These are phyloP conservation scores for Quadroppia sp. DNA, from an alignment of 2,888 invertebrate genomes.

Conservation along the genomic window DNA sequence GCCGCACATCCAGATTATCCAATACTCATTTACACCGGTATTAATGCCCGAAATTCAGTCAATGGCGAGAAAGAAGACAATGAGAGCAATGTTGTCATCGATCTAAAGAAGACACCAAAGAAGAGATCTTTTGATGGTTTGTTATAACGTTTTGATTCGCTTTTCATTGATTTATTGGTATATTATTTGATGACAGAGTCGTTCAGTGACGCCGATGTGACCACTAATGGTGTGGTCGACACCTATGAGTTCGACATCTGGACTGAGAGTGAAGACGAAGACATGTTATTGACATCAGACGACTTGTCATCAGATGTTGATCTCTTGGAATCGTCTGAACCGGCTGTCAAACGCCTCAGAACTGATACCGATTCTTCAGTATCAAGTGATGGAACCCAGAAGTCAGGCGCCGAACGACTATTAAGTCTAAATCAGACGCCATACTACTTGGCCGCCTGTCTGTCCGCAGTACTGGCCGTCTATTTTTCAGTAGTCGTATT, in stretches of 20 bases:
- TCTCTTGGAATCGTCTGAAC: background rate
- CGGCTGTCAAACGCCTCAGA: background rate
- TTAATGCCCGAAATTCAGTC: slow-evolving; percentile 3
- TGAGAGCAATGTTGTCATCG: background rate
- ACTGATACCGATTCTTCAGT: background rate
- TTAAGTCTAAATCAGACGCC: background rate
- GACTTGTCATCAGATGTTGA: background rate
- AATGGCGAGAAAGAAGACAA: slow-evolving; percentile 16
- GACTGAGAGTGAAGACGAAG: slow-evolving; percentile 26
- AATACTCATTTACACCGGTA: slow-evolving; percentile 23
- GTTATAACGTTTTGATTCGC: background rate
- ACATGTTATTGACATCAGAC: slow-evolving; percentile 17
- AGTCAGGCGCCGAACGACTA: background rate
- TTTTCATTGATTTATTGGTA: background rate
- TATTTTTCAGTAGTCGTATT: background rate
- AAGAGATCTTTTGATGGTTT: slow-evolving; percentile 27
- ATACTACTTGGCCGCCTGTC: slow-evolving; percentile 26
- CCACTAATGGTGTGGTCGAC: slow-evolving; percentile 31
- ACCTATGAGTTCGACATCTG: slow-evolving; percentile 30
- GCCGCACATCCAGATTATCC: slow-evolving; percentile 35
- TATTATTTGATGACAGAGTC: background rate
- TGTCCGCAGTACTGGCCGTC: slow-evolving; percentile 13
- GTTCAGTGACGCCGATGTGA: slow-evolving; percentile 6
- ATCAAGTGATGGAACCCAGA: too few relatives aligned
- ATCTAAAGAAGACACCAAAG: background rate